These are phyloP conservation scores for Sarcophaga peregrina DNA, from an alignment of 1,140 invertebrate genomes.

Conservation along the genomic window DNA sequence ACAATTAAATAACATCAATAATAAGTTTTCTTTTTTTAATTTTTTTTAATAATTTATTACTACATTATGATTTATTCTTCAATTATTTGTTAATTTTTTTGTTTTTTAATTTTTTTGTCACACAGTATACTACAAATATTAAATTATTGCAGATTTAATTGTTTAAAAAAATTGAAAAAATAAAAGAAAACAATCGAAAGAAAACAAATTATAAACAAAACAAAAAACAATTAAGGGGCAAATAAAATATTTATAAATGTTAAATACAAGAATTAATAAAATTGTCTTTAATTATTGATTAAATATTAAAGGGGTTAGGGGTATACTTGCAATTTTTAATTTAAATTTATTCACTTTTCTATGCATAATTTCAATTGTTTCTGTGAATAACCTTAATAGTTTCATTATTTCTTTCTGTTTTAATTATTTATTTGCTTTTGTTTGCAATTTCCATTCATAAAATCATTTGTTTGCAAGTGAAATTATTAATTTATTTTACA, in stretches of 20 bases:
- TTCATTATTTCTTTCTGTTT: background rate
- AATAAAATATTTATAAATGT: background rate
- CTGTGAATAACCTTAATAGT: background rate
- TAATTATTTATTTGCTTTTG: background rate
- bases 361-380: too few species aligned
- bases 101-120: too few species aligned
- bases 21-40: slow-evolving; percentile 20
- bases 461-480: too few species aligned
- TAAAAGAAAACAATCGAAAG: background rate
- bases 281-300: too few species aligned
- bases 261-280: background rate
- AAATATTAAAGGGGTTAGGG: too few species aligned
- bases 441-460: too few species aligned
- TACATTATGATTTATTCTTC: too few species aligned
- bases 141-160: background rate
- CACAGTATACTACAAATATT: background rate
- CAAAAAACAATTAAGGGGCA: background rate
- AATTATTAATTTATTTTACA: too few species aligned
- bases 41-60: background rate
- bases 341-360: too few species aligned
- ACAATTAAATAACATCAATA: slow-evolving; percentile 40
- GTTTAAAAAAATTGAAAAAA: background rate
- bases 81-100: too few species aligned
- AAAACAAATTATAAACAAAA: too few species aligned
- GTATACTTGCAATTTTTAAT: too few species aligned